phyloP scores from a whole-genome alignment of 92 coral and sea anemone species.

The Parazoanthus atlanticus region DNA sequence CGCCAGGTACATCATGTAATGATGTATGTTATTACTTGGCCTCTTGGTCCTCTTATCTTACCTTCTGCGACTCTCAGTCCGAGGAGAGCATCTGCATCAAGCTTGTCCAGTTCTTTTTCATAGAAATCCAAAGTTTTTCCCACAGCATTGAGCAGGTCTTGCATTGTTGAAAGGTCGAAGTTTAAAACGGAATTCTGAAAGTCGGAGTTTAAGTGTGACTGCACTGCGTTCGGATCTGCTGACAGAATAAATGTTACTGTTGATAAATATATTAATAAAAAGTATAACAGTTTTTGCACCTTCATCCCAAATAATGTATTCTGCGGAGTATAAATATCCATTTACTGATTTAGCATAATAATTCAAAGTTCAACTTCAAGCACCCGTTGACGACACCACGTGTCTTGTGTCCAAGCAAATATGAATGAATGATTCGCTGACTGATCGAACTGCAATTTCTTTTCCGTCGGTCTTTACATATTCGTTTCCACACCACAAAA shows the following conservation, averaged over 20 bases:
- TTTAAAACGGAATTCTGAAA: conserved; percentile 1
- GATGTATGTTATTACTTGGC: too few relatives aligned
- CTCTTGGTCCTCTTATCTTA: neutral
- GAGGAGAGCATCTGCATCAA: conserved; percentile 30
- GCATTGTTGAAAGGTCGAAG: neutral
- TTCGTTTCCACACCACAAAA: neutral
- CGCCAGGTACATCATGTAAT: too few relatives aligned
- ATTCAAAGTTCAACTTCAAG: neutral
- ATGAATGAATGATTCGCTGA: too few relatives aligned
- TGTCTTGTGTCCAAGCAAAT: too few relatives aligned
- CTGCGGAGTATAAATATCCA: neutral
- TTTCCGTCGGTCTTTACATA: neutral
- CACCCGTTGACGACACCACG: neutral
- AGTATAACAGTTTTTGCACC: neutral
- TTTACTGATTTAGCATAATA: too few relatives aligned
- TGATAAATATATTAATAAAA: neutral
- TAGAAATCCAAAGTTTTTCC: conserved; percentile 27
- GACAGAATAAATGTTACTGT: neutral
- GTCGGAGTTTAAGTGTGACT: conserved; percentile 2
- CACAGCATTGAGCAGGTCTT: neutral
- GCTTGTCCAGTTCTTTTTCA: conserved; percentile 21
- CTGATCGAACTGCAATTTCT: too few relatives aligned
- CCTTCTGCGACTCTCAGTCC: conserved; percentile 40
- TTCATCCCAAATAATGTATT: neutral
- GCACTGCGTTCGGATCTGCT: neutral